Conservation (phyloP, 2,888 invertebrate species). For the Drosophila prostipennis region DNA sequence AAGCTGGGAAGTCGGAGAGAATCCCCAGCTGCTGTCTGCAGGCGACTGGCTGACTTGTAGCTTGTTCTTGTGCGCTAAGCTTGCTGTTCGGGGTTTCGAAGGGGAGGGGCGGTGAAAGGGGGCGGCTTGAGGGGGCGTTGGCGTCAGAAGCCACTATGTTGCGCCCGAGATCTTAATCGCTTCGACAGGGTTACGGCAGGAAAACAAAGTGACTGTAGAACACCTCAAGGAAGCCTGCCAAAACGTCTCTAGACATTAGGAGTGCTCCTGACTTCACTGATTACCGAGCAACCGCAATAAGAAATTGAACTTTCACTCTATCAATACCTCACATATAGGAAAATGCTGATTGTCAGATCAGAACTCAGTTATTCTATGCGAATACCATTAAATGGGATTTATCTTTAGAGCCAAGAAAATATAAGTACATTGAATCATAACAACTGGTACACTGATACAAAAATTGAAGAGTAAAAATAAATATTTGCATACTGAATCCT, state of each 20-base stretch:
- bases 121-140: neutral
- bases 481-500: no score
- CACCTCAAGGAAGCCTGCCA: neutral
- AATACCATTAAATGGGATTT: no score
- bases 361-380: neutral
- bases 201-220: neutral
- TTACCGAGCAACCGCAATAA: neutral
- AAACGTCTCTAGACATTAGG: neutral
- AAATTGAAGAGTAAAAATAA: no score
- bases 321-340: no score
- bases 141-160: slow-evolving; percentile 2
- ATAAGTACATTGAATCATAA: no score
- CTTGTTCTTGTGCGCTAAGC: slow-evolving; percentile 70
- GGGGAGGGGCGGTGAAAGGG: neutral
- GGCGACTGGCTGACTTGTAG: slow-evolving; percentile 67
- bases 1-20: slow-evolving; percentile 25
- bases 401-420: no score
- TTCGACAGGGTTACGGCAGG: neutral
- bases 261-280: neutral
- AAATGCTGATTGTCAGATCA: neutral
- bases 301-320: neutral
- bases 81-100: slow-evolving; percentile 57
- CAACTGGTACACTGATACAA: no score
- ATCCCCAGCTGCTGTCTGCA: slow-evolving; percentile 45
- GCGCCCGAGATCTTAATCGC: slow-evolving; percentile 34